A percentile compares a stretch with the other conserved stretches of the same genome.
These are phyloP conservation scores for Heterotis niloticus DNA, from an alignment of 2,113 vertebrate species.

Conservation along the genomic window DNA sequence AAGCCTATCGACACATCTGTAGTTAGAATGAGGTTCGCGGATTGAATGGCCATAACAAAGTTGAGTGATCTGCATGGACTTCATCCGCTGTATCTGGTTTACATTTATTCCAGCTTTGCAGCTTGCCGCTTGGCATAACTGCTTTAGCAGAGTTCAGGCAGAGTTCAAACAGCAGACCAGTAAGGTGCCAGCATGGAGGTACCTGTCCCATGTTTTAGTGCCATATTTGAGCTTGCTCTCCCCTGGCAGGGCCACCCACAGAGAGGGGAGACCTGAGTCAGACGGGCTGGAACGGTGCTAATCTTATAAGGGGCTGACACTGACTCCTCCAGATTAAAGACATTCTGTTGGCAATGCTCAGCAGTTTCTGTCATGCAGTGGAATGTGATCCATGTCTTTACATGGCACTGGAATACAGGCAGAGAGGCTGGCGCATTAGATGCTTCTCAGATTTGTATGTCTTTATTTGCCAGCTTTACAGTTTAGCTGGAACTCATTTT, in stretches of 20 bases:
- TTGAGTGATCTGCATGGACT: no score
- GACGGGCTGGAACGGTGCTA: conserved; percentile 7
- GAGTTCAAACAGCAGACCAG: conserved; percentile 29
- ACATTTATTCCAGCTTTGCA: no score
- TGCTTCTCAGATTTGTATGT: not conserved
- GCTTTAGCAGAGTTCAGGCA: conserved; percentile 20
- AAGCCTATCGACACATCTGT: no score
- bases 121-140: not conserved
- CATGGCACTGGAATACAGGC: not conserved
- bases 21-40: no score
- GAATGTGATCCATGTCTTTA: not conserved
- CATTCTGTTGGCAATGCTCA: not conserved
- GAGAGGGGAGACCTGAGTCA: conserved; percentile 3
- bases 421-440: no score
- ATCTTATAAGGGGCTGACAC: conserved; percentile 26
- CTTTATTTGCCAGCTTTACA: not conserved
- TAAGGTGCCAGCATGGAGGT: conserved; percentile 24
- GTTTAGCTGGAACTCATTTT: not conserved
- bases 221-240: not conserved
- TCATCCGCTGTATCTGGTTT: no score
- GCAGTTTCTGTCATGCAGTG: not conserved
- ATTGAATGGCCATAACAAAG: no score
- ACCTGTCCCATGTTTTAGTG: conserved; percentile 23
- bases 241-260: conserved; percentile 29
- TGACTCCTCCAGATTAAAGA: conserved; percentile 25